Evolutionary conservation across 2,888 invertebrate genomes (phyloP).

Genomic region (Bursaphelenchus okinawaensis): DNA sequence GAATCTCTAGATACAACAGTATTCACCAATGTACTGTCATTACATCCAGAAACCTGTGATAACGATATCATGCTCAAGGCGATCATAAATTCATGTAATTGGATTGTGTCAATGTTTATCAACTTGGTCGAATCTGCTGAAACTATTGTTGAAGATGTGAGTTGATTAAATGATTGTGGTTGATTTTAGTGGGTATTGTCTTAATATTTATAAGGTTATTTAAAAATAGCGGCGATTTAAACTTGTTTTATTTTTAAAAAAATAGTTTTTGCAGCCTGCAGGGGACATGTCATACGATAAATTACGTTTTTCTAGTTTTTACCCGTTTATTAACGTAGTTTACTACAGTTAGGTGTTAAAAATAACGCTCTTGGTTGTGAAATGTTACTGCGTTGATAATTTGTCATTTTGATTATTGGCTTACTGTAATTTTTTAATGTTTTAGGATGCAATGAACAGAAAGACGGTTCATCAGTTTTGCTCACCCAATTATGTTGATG

Average conservation of each 20-base stretch:
- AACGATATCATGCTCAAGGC: not conserved
- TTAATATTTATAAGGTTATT: too few relatives aligned
- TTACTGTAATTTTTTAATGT: not conserved
- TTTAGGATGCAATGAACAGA: not conserved
- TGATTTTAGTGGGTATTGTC: too few relatives aligned
- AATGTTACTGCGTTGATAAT: too few relatives aligned
- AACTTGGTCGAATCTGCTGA: not conserved
- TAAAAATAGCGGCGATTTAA: not conserved
- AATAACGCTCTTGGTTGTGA: too few relatives aligned
- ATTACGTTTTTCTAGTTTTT: too few relatives aligned
- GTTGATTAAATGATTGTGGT: too few relatives aligned
- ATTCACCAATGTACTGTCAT: not conserved
- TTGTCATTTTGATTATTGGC: too few relatives aligned
- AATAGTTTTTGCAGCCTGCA: not conserved
- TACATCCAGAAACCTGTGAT: not conserved
- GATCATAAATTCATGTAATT: not conserved
- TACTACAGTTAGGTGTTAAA: too few relatives aligned
- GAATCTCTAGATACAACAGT: not conserved
- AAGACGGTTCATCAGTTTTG: not conserved
- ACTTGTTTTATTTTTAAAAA: not conserved
- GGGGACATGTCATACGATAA: too few relatives aligned
- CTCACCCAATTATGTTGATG: not conserved
- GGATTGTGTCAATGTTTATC: not conserved
- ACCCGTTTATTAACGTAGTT: too few relatives aligned
- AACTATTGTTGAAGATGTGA: not conserved